Base-by-base conservation (phyloP, 2,113 vertebrate genomes). In the Platysternon megacephalum region DNA sequence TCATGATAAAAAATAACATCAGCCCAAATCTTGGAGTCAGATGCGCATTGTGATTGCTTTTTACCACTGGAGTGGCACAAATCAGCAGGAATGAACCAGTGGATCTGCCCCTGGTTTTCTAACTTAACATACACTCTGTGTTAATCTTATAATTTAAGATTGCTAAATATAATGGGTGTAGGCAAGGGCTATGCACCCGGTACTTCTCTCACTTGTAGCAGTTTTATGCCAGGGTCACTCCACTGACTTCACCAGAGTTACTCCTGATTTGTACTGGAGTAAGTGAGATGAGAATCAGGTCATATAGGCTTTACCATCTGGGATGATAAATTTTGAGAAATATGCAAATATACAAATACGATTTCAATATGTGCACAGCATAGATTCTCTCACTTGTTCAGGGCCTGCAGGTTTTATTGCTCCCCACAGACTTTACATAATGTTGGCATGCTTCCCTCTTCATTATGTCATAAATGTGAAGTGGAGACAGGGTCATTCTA, bases 341-440 rank as follows among this genome's bases (percentile, higher is more conserved):
- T 32, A 4, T 32, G 35, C 17, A 78, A 56, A 72, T 2, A 17
- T 84, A 78, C 46, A 88, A 91, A 85, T 42, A 85, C 28, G 86
- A 74, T 87, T 44, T n/a, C 68, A 80, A 48, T 88, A 90, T 91
- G 83, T 82, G 89, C 17, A 17, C 65, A 51, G 85, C 87, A 55
- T 84, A 4, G 81, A 81, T 86, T 95, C 89, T 85, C 68, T 94
- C 72, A 48, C 48, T 93, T 80, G 19, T 58, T 96, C 94, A 76
- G 83, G 96, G 96, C 90, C 94, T 72, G 81, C 17, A 46, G 94
- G 88, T 92, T 96, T 94, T 95, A 97, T 97, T 93, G 94, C 79
- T 92, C 90, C 93, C 96, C 91, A 87, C 90, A 97, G 98, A 97
- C 96, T 98, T 98, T 89, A 97, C 95, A 96, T 98, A 97, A 98